Evolutionary conservation across 23 tunicate genomes (phyloP).

Genomic region (Aplidium turbinatum): DNA sequence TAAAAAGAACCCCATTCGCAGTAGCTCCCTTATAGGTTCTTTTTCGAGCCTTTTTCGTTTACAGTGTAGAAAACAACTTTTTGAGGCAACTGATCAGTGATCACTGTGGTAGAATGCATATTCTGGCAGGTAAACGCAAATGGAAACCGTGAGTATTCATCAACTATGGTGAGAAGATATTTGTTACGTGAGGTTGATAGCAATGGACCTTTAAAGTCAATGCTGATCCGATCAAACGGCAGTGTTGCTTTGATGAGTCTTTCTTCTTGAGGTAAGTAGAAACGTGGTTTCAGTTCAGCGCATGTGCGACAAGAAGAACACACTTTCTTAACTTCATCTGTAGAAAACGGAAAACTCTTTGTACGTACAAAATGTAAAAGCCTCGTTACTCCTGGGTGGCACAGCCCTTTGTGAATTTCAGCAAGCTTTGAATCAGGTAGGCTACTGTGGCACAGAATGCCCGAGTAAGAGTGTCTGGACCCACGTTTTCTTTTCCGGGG

Average conservation of each 20-base stretch:
- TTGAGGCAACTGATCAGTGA: no score
- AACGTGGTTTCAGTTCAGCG: no score
- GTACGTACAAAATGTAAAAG: conserved; percentile 16
- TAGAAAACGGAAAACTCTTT: no score
- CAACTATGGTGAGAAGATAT: conserved; percentile 10
- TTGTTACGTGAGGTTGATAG: background rate
- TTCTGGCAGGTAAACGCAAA: conserved; percentile 14
- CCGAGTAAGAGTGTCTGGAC: conserved; percentile 24
- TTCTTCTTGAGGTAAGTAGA: background rate
- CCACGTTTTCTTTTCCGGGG: conserved; percentile 17
- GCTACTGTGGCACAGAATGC: conserved; percentile 32
- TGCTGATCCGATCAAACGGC: conserved; percentile 5
- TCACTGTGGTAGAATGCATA: background rate
- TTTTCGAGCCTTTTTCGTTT: no score
- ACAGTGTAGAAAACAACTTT: no score
- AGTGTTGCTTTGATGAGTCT: conserved; percentile 32
- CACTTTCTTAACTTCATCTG: no score
- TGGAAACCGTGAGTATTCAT: conserved; percentile 24
- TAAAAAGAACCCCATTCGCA: no score
- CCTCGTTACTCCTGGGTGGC: conserved; percentile 27
- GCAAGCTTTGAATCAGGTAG: background rate
- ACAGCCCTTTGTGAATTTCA: conserved; percentile 10
- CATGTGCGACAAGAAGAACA: no score
- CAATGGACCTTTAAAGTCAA: conserved; percentile 19
- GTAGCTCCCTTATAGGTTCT: no score